phyloP scores from a whole-genome alignment of 2,797 vertebrate species.

The Oreochromis grahami region DNA sequence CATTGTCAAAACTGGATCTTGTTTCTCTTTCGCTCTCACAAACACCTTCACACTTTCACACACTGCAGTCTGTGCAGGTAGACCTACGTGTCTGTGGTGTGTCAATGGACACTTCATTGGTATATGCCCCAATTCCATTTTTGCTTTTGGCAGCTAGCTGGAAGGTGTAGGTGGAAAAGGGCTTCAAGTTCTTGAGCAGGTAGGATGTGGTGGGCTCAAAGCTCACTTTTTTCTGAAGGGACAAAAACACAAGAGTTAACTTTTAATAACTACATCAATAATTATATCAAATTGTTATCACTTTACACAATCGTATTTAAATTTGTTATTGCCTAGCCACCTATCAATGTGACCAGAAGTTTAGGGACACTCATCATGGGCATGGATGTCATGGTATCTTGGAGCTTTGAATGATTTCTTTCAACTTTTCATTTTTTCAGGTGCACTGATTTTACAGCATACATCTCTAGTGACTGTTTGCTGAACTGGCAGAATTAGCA shows the following conservation, averaged over 20 bases:
- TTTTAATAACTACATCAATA: not conserved
- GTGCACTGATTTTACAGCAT: not conserved
- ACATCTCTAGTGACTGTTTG: not conserved
- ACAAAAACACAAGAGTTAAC: not conserved
- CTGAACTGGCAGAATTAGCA: not conserved
- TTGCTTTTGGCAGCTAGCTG: conserved; percentile 93
- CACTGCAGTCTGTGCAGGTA: conserved; percentile 43
- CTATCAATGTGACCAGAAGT: not conserved
- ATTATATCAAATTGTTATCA: not conserved
- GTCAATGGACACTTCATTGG: conserved; percentile 91
- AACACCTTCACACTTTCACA: conserved; percentile 16
- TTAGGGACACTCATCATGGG: not conserved
- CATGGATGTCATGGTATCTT: not conserved
- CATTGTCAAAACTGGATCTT: conserved; percentile 49
- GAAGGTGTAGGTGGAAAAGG: conserved; percentile 94
- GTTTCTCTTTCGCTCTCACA: not conserved
- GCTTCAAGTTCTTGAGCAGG: conserved; percentile 90
- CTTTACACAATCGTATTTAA: not conserved
- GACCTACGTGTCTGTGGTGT: conserved; percentile 98
- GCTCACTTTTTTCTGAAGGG: conserved; percentile 79
- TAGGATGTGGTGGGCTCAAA: conserved; percentile 89
- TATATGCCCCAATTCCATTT: conserved; percentile 93
- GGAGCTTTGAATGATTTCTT: not conserved
- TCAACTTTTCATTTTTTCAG: not conserved
- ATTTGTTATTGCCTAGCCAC: not conserved